phyloP scores from a whole-genome alignment of 2,888 invertebrate genomes.

The Drymonia ruficornis region DNA sequence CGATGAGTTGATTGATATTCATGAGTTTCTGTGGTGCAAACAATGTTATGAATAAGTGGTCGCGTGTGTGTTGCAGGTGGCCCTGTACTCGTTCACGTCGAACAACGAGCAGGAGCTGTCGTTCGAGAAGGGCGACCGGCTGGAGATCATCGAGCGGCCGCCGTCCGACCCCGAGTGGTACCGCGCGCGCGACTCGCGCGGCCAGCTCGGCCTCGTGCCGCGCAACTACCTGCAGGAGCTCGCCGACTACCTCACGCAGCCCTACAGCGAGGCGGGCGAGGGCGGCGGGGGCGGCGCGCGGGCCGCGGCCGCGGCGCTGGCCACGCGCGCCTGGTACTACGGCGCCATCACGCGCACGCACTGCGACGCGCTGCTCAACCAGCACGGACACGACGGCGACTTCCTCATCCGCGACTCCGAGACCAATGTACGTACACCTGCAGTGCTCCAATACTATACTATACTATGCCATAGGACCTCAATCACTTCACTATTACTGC shows the following conservation, averaged over 20 bases:
- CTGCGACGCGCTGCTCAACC: constrained; percentile 97
- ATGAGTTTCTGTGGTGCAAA: too few species aligned
- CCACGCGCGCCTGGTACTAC: constrained; percentile 98
- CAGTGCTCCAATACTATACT: too few species aligned
- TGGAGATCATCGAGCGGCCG: constrained; percentile 98
- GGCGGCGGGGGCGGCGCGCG: constrained; percentile 35
- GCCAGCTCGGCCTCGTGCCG: constrained; percentile 97
- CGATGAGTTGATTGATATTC: too few species aligned
- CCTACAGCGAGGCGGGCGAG: constrained; percentile 85
- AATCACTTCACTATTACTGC: background rate
- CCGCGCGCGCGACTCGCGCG: constrained; percentile 96
- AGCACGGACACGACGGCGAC: constrained; percentile 98
- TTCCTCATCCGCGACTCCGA: constrained; percentile 99
- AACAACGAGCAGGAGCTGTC: constrained; percentile 98
- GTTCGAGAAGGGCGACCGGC: constrained; percentile 97
- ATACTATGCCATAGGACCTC: too few species aligned
- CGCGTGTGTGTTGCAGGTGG: constrained; percentile 82
- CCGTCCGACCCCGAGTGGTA: constrained; percentile 99
- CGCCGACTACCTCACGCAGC: constrained; percentile 94
- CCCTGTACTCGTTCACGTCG: constrained; percentile 96
- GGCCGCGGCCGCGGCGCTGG: constrained; percentile 57
- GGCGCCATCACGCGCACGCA: constrained; percentile 98
- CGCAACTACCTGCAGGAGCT: constrained; percentile 97
- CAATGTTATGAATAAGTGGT: too few species aligned
- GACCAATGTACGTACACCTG: constrained; percentile 93